Evolutionary conservation across 2,797 vertebrate genomes (phyloP), one percentile per base, ranked within the genome.

Genomic region (Schizopygopsis pylzovi): DNA sequence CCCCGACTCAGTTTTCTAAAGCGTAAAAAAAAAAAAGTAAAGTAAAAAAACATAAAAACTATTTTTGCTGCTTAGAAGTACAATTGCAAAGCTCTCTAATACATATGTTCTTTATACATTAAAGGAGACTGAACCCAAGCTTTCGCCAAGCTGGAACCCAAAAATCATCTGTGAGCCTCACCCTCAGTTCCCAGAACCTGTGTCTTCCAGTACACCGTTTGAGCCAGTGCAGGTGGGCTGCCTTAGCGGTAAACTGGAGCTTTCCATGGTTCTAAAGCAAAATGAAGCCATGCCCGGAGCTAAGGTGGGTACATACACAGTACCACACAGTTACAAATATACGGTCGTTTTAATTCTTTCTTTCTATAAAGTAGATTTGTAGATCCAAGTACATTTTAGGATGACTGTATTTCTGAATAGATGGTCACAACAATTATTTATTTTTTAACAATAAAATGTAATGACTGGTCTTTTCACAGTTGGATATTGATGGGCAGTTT

Each of bases 131-230:
- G 98, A 99, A 94, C 97, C 97, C 91, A 99, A 99, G 91, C 95
- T 99, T 70, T 99, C 98, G 49, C 98, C 98, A 6, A 99, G 98
- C 93, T 99, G 98, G 98, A 99, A 98, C 93, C 98, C 98, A 85
- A 98, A 97, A 96, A 99, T 99, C 82, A 96, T 97, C 81, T 99
- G 97, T 87, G 98, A 99, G 88, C 98, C 98, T 76, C 98, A 99
- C 91, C 98, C 98, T 0, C 98, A 99, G 80, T 95, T 99, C 91
- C 97, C 97, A 72, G 97, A 98, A 92, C 97, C 93, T 2, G 88
- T 97, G 22, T 97, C 96, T 56, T 95, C 97, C 86, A 91, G 96
- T 65, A 93, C 96, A 5, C 95, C 96, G 1, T 98, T 97, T 85
- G 97, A 99, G 78, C 97, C 98, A 22, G 97, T 98, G 28, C 98